Evolutionary conservation across 2,888 invertebrate genomes (phyloP).

Genomic region (Dione juno): DNA sequence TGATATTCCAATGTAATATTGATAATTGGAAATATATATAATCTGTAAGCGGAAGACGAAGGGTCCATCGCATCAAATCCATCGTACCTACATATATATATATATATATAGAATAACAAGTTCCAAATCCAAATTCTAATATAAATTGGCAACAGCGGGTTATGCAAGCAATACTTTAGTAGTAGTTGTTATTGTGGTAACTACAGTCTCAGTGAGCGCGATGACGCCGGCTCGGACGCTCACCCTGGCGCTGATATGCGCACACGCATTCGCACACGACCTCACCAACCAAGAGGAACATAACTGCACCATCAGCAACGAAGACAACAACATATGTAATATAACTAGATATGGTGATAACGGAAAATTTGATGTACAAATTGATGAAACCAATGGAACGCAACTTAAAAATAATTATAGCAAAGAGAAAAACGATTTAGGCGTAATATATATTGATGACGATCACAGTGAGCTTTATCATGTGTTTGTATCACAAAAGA

Average conservation of each 20-base stretch:
- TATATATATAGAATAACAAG: background rate
- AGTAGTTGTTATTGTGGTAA: background rate
- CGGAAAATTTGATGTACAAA: background rate
- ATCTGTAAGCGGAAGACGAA: too few relatives aligned
- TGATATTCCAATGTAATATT: too few relatives aligned
- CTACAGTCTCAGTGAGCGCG: slow-evolving; percentile 42
- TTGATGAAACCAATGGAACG: background rate
- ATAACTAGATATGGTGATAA: background rate
- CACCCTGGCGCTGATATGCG: slow-evolving; percentile 37
- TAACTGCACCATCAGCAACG: slow-evolving; percentile 4
- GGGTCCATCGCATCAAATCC: background rate
- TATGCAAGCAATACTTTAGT: slow-evolving; percentile 31
- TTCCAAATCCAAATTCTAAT: background rate
- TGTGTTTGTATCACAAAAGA: background rate
- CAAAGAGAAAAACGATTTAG: background rate
- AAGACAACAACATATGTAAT: background rate
- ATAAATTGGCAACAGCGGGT: slow-evolving; percentile 17
- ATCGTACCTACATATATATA: background rate
- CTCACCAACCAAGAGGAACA: slow-evolving; percentile 7
- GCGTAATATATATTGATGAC: background rate
- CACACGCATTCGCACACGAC: slow-evolving; percentile 28
- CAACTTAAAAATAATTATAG: background rate
- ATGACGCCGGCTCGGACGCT: slow-evolving; percentile 48
- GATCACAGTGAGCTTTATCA: background rate
- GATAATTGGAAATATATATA: too few relatives aligned